Base-by-base conservation (phyloP, 2,888 invertebrate genomes). In the Adelognathus sp. region DNA sequence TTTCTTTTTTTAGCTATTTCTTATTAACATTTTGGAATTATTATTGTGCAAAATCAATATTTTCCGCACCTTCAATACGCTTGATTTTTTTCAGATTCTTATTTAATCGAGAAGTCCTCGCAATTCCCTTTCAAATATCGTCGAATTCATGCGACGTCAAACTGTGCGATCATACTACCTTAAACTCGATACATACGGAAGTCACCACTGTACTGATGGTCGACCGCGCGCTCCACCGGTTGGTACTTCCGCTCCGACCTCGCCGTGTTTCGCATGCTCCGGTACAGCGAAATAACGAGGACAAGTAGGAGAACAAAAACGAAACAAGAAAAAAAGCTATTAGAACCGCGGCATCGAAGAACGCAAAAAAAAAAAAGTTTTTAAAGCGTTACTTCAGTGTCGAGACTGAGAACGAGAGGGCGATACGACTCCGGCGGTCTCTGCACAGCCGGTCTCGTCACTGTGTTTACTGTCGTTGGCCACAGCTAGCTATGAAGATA, bases 401-500 rank as follows among this genome's bases (percentile, higher is more conserved):
- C 24, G 41, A 36, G 18, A 44, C 14, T 16, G 52, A 50, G 50
- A 69, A 63, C 29, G 61, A 73, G 29, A 52, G 21, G 58, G n/a
- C n/a, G n/a, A n/a, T 58, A 63, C 69, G 77, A 73, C 58, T 52
- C 60, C 71, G 63, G 46, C 29, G 67, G 50, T 54, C 54, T 33
- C 58, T 36, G 54, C 44, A 44, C 66, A 67, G 44, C 50, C 67
- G 76, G 36, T 67, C 50, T 50, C 66, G 72, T 69, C 64, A 46
- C 67, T 63, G 11, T 50, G 11, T n/a, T n/a, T 24, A 18, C 21
- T 54, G 33, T 41, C 52, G 50, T 44, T 54, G 11, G n/a, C n/a
- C 14, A 39, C 29, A 29, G 18, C n/a, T 21, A 58, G 52, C 29
- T 39, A 27, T 41, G 4, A 71, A 61, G 46, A 27, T 61, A 24